Conservation (phyloP, 2,888 invertebrate species). For the Drosophila atroscutellata region DNA sequence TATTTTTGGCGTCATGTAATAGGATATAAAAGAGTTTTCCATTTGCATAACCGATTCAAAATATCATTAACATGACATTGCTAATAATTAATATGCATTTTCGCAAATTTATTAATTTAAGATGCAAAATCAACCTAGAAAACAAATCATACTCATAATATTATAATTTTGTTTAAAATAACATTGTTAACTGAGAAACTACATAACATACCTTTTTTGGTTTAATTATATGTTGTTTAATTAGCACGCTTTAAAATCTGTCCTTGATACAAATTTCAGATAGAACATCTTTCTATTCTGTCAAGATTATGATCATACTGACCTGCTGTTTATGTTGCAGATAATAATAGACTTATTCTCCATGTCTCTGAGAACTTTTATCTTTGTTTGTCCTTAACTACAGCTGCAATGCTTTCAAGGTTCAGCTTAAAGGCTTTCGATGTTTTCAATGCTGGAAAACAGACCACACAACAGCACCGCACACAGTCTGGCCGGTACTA, state of each 20-base stretch:
- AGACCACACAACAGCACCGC: conserved; percentile 46
- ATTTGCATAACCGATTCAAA: neutral
- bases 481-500: conserved; percentile 9
- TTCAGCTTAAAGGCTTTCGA: conserved; percentile 23
- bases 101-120: neutral
- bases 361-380: conserved; percentile 10
- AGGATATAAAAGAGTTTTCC: neutral
- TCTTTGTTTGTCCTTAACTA: neutral
- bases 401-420: conserved; percentile 9
- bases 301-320: conserved; percentile 4
- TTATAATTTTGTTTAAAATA: neutral
- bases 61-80: neutral
- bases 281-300: neutral
- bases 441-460: conserved; percentile 9
- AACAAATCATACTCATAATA: neutral
- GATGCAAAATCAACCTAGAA: neutral
- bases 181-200: neutral
- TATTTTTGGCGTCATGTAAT: neutral
- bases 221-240: neutral
- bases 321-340: conserved; percentile 1
- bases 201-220: neutral
- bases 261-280: neutral
- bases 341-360: conserved; percentile 11
- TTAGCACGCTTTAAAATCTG: neutral
- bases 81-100: neutral